Evolutionary conservation across 1,140 invertebrate species (phyloP), one percentile per base, ranked within the genome.

Genomic region (Zaprionus davidi): DNA sequence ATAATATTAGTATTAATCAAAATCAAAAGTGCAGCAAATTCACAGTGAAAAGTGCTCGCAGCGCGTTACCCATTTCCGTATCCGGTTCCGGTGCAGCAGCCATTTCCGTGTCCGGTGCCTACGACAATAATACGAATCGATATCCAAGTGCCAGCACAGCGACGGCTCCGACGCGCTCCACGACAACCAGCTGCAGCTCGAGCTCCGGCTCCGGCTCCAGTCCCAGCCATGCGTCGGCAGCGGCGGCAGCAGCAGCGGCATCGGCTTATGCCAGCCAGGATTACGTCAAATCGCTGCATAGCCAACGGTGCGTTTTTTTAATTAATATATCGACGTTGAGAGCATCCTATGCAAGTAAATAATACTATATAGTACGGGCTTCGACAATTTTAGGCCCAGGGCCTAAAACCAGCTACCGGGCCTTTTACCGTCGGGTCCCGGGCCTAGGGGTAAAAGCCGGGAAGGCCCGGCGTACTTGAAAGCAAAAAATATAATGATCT

Each of bases 111-210:
- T 44, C 67, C 13, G 72, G 53, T 69, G 70, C 64, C 51, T 82
- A 74, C 68, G 79, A 91, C 71, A 91, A 79, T 92, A 88, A 82
- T 60, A 73, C 53, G 11, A 79, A 77, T 34, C 78, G 73, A 59
- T 81, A 85, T 65, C 51, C 81, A 60, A 81, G 60, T 72, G 68
- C 67, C 63, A 49, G 64, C 68, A 53, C 64, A 57, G 63, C 69
- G 41, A 55, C 78, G 71, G 57, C 62, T 20, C 55, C 64, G 28
- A 31, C 67, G 57, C 56, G 59, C 68, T 58, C 66, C 49, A 26
- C 34, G 67, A 24, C 17, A 66, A 64, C 11, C 71, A 63, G 56
- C 77, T 65, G 31, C 74, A 72, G 67, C 75, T 64, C 73, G 31
- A 31, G 64, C 46, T 49, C 46, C 7, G 20, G 20, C 20, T 51